phyloP scores from a whole-genome alignment of 1,140 invertebrate species.

The Philopotamus ludificatus region DNA sequence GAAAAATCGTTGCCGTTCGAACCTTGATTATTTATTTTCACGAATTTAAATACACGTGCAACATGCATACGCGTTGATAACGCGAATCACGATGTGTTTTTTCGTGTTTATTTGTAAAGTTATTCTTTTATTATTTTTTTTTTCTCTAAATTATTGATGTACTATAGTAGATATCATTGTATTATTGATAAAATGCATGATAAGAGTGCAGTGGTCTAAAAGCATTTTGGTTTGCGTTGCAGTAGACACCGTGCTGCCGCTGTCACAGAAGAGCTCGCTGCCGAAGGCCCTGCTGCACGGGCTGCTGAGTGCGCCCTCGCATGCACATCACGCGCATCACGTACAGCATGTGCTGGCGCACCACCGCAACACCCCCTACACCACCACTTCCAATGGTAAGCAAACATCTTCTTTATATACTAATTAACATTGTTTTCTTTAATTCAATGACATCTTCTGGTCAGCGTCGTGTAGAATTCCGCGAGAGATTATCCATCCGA shows the following conservation, averaged over 20 bases:
- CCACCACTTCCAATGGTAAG: constrained; percentile 49
- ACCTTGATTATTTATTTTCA: no score
- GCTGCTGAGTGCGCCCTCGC: constrained; percentile 42
- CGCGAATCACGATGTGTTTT: no score
- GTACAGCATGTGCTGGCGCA: constrained; percentile 43
- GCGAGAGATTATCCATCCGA: no score
- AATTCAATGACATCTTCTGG: no score
- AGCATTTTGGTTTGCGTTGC: constrained; percentile 35
- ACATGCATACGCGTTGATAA: no score
- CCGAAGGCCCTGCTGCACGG: constrained; percentile 43
- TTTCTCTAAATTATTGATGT: background rate
- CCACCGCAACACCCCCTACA: constrained; percentile 49
- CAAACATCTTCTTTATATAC: background rate
- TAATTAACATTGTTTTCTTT: no score
- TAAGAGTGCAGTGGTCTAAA: constrained; percentile 4
- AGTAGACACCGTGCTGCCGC: constrained; percentile 41
- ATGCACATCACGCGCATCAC: constrained; percentile 42
- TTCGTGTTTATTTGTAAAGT: background rate
- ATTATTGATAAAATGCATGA: background rate
- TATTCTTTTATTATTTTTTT: background rate
- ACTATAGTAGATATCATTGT: background rate
- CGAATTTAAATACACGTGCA: no score
- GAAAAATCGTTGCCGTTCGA: no score
- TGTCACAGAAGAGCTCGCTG: constrained; percentile 32
- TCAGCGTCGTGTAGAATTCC: no score